phyloP scores from a whole-genome alignment of 2,888 invertebrate species.

The Drosophila mimica region DNA sequence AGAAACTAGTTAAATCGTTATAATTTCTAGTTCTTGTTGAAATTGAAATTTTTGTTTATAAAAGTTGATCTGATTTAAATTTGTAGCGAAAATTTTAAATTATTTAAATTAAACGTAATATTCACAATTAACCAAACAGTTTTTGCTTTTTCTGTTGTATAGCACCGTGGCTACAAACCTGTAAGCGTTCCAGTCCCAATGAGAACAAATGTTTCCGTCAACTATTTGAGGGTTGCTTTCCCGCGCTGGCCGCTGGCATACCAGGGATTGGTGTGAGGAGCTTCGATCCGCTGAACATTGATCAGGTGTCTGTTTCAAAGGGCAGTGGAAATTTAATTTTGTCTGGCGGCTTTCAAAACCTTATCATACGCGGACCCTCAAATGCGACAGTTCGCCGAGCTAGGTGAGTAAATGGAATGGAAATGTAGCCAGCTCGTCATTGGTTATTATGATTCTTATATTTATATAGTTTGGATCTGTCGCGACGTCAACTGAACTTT shows the following conservation, averaged over 20 bases:
- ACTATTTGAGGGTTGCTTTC: conserved; percentile 87
- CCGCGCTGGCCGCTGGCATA: conserved; percentile 87
- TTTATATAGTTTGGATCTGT: conserved; percentile 85
- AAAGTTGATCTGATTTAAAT: not conserved
- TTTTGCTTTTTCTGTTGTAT: conserved; percentile 43
- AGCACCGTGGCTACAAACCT: conserved; percentile 87
- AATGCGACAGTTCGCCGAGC: conserved; percentile 86
- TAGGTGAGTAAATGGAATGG: conserved; percentile 58
- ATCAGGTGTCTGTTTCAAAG: conserved; percentile 86
- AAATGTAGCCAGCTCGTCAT: not conserved
- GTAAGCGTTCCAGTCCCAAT: conserved; percentile 86
- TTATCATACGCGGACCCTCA: conserved; percentile 87
- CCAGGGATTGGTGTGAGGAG: conserved; percentile 87
- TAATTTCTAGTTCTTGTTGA: not conserved
- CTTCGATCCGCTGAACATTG: conserved; percentile 87
- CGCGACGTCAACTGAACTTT: conserved; percentile 86
- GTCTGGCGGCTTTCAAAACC: conserved; percentile 86
- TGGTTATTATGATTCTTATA: not conserved
- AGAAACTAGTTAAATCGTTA: not conserved
- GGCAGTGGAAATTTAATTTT: conserved; percentile 86
- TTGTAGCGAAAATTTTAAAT: not conserved
- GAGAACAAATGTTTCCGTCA: conserved; percentile 86
- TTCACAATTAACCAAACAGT: not conserved
- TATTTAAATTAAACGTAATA: not conserved
- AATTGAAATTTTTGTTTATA: not conserved